Evolutionary conservation across 2,113 vertebrate genomes (phyloP), one percentile per base, ranked within the genome.

Genomic region (Lepus americanus): DNA sequence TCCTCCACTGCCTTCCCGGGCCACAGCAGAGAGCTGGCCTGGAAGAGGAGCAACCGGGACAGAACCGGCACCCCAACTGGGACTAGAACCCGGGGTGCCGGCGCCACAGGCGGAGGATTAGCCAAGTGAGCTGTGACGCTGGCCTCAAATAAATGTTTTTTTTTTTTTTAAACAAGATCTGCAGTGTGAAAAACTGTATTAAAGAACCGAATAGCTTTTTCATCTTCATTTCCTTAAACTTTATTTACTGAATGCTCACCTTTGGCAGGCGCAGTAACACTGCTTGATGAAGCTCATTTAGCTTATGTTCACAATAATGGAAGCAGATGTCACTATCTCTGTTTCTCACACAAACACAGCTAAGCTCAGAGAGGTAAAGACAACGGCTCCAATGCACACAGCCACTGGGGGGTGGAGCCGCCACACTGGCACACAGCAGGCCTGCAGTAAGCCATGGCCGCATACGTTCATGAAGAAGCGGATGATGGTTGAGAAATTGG

Each of bases 161-260:
- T 36, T 36, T 36, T 44, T 44, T 44, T 44, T 44, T 44, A 44
- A 44, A 44, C 19, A 87, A 55, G 3, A 44, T 19, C 39, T 84
- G 1, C 23, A n/a, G 9, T 80, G 87, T 87, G 29, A 63, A 93
- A 90, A 93, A 72, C 0, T 61, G 7, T n/a, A 36, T 39, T 9
- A 90, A 94, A 92, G 33, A 90, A 84, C 27, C 9, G 25, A 79
- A 83, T 83, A 36, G 27, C 2, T 6, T 81, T 93, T 86, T 55
- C 25, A 25, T 82, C 36, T 82, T 69, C 84, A 87, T 72, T 63
- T 94, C 39, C 78, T 3, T 33, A 67, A 96, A 59, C 63, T 61
- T 77, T 87, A 63, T 77, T 76, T 44, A 78, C 64, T 91, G 63
- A 39, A 17, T 74, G 23, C 5, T 76, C 44, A 59, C 9, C 20